phyloP scores from a whole-genome alignment of 2,113 vertebrate species.

The Stigmatopora nigra region DNA sequence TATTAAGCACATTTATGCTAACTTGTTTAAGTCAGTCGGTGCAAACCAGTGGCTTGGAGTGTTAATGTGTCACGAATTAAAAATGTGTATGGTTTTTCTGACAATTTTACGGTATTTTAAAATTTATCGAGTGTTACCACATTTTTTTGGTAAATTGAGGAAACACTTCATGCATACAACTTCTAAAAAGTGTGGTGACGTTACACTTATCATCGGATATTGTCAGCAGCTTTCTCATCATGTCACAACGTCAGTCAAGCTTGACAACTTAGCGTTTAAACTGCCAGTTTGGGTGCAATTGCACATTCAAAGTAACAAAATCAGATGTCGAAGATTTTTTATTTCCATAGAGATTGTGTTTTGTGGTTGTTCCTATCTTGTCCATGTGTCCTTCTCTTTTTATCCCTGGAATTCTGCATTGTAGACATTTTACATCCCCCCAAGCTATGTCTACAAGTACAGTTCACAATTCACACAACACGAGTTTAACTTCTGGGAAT shows the following conservation, averaged over 20 bases:
- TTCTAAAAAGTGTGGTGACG: too few relatives aligned
- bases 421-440: conserved; percentile 7
- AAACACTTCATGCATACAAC: too few relatives aligned
- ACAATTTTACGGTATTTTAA: too few relatives aligned
- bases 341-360: conserved; percentile 10
- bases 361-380: not conserved
- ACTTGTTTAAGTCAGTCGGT: too few relatives aligned
- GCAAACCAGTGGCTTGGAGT: too few relatives aligned
- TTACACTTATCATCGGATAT: conserved; percentile 29
- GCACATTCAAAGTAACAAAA: conserved; percentile 41
- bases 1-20: too few relatives aligned
- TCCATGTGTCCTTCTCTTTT: conserved; percentile 6
- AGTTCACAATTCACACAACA: conserved; percentile 5
- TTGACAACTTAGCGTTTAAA: conserved; percentile 39
- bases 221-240: conserved; percentile 24
- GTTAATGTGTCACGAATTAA: too few relatives aligned
- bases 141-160: too few relatives aligned
- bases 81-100: too few relatives aligned
- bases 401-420: not conserved
- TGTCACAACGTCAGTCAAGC: conserved; percentile 20
- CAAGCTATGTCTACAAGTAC: not conserved
- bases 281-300: conserved; percentile 35
- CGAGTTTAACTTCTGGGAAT: conserved; percentile 4
- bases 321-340: conserved; percentile 31
- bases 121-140: too few relatives aligned